These are phyloP conservation scores for Dasypogon diadema DNA, from an alignment of 2,888 invertebrate genomes.

Conservation along the genomic window DNA sequence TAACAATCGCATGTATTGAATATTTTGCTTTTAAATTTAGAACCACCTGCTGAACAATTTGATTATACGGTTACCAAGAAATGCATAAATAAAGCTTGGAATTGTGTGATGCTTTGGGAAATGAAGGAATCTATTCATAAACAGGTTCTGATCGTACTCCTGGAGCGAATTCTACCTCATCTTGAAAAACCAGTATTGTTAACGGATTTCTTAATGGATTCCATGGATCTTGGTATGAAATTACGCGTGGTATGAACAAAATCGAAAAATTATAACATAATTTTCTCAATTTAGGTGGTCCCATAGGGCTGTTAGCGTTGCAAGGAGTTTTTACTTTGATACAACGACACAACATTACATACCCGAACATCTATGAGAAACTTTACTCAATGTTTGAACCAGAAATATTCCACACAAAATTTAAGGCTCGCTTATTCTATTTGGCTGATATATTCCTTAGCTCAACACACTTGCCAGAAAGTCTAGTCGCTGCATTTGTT, in stretches of 20 bases:
- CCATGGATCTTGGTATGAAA: constrained; percentile 79
- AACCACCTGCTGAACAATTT: constrained; percentile 65
- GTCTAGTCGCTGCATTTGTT: constrained; percentile 91
- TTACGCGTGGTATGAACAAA: constrained; percentile 55
- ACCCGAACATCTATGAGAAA: constrained; percentile 94
- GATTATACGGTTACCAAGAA: constrained; percentile 71
- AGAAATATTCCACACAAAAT: constrained; percentile 90
- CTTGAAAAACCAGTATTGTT: constrained; percentile 84
- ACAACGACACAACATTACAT: constrained; percentile 91
- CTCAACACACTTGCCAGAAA: constrained; percentile 92
- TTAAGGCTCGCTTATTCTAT: constrained; percentile 88
- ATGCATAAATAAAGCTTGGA: constrained; percentile 81
- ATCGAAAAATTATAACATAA: constrained; percentile 8
- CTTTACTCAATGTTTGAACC: constrained; percentile 95
- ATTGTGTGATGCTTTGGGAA: constrained; percentile 80
- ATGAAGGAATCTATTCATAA: constrained; percentile 79
- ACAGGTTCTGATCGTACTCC: constrained; percentile 81
- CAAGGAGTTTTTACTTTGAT: constrained; percentile 93
- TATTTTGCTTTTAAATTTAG: constrained; percentile 10
- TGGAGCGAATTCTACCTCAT: constrained; percentile 85
- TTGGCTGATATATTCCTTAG: constrained; percentile 91
- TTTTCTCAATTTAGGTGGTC: constrained; percentile 76
- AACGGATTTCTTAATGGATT: constrained; percentile 93
- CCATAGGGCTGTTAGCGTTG: constrained; percentile 88
- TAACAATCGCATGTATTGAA: too few species aligned